phyloP scores from a whole-genome alignment of 1,140 invertebrate genomes.

The Drosophila ercepeae region DNA sequence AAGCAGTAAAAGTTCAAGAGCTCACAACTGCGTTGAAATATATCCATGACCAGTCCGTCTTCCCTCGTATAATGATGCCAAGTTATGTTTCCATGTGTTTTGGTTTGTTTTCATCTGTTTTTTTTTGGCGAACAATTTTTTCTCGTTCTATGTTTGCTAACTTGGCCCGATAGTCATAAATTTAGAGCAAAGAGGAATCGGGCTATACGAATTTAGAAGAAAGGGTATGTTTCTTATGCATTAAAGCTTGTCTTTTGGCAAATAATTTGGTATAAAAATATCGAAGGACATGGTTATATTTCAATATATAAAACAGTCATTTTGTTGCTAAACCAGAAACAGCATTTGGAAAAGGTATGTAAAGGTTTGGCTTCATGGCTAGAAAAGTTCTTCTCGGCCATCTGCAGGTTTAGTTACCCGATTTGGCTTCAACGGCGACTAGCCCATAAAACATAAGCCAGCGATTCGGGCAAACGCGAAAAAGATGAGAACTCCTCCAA shows the following conservation, averaged over 20 bases:
- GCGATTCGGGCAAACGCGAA: conserved; percentile 39
- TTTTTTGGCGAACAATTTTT: conserved; percentile 30
- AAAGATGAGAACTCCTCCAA: conserved; percentile 65
- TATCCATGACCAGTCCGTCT: conserved; percentile 14
- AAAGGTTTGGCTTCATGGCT: not conserved
- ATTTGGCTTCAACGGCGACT: conserved; percentile 16
- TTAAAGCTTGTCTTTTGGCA: not conserved
- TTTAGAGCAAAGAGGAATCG: conserved; percentile 30
- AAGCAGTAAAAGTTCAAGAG: conserved; percentile 59
- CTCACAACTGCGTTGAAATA: conserved; percentile 47
- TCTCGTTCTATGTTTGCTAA: conserved; percentile 54
- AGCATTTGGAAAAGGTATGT: not conserved
- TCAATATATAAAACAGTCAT: too few species aligned
- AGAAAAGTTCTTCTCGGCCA: not conserved
- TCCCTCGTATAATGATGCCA: conserved; percentile 60
- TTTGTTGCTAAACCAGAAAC: too few species aligned
- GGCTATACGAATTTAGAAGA: not conserved
- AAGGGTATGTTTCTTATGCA: conserved; percentile 1
- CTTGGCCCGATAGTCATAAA: conserved; percentile 67
- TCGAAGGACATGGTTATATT: too few species aligned
- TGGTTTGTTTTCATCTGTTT: conserved; percentile 41
- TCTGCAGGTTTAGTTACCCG: conserved; percentile 41
- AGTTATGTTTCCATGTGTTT: conserved; percentile 55
- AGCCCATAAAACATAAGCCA: conserved; percentile 65
- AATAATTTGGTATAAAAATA: too few species aligned